Conservation (phyloP, 2,888 invertebrate species). For the Sturmia bella region DNA sequence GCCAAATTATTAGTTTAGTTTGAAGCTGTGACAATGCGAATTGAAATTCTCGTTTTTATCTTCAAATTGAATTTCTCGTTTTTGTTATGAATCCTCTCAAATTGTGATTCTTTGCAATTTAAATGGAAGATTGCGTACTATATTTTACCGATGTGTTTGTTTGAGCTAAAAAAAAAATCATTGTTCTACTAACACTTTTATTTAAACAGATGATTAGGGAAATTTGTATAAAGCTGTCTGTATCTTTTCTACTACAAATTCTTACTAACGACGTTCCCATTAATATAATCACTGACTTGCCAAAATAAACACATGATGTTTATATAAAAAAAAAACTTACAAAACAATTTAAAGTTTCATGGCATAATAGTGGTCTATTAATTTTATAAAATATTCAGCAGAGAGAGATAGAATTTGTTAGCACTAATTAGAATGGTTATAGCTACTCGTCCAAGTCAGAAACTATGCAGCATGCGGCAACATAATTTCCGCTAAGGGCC, state of each 20-base stretch:
- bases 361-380: constrained; percentile 11
- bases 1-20: too few species aligned
- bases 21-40: too few species aligned
- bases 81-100: too few species aligned
- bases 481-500: background rate
- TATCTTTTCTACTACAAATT: background rate
- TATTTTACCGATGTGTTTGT: too few species aligned
- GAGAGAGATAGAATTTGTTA: background rate
- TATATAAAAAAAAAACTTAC: background rate
- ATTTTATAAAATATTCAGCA: background rate
- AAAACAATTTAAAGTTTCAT: constrained; percentile 24
- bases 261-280: constrained; percentile 26
- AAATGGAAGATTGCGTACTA: too few species aligned
- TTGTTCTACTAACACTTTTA: too few species aligned
- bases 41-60: too few species aligned
- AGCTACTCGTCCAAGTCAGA: constrained; percentile 18
- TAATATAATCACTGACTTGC: constrained; percentile 10
- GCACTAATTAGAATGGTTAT: constrained; percentile 34
- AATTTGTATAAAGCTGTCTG: background rate
- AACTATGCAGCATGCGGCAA: background rate
- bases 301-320: constrained; percentile 27
- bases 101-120: too few species aligned
- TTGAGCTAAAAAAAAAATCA: too few species aligned
- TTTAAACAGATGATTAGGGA: constrained; percentile 5
- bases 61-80: too few species aligned